phyloP scores from a whole-genome alignment of 2,113 vertebrate genomes.

The Pseudorectes ferrugineus region DNA sequence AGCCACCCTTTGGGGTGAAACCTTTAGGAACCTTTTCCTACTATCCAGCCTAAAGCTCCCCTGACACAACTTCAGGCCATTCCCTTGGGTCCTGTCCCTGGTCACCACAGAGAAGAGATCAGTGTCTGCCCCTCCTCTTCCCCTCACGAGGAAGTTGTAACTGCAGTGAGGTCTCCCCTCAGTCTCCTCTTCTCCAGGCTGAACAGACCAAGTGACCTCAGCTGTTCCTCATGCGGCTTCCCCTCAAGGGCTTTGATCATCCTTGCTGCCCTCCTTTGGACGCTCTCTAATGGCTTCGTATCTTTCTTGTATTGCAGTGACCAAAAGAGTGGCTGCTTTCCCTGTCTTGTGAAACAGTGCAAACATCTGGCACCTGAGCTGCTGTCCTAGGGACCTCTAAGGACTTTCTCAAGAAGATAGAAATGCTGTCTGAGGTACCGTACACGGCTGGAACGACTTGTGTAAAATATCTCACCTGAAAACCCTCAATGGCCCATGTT shows the following conservation, averaged over 20 bases:
- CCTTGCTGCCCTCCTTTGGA: neutral
- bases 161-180: fast-evolving
- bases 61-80: neutral
- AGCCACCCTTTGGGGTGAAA: neutral
- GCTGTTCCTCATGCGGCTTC: fast-evolving
- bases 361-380: neutral
- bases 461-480: neutral
- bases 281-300: neutral
- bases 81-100: fast-evolving
- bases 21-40: neutral
- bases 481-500: neutral
- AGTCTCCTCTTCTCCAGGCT: neutral
- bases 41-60: neutral
- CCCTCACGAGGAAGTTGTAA: fast-evolving
- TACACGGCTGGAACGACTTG: neutral
- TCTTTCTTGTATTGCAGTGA: neutral
- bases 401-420: neutral
- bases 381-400: neutral
- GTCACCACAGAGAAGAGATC: neutral
- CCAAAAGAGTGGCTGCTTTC: neutral
- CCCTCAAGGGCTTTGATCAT: neutral
- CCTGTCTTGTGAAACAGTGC: neutral
- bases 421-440: neutral
- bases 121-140: neutral
- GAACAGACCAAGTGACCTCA: neutral